Evolutionary conservation across 2,797 vertebrate genomes (phyloP).

Genomic region (Molothrus aeneus): DNA sequence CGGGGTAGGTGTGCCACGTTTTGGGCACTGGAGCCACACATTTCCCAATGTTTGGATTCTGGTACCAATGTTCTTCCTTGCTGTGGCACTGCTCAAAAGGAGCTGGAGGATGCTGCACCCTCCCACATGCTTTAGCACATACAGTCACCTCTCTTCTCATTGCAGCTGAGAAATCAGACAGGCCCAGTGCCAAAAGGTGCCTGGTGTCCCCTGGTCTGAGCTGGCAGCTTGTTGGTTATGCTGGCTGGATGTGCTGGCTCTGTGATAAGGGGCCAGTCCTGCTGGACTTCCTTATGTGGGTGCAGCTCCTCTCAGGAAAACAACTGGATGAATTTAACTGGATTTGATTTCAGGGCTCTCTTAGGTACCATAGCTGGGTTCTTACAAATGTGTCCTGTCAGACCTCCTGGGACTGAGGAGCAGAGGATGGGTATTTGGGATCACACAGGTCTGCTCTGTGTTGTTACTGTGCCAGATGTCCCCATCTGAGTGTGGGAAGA

Average conservation of each 20-base stretch:
- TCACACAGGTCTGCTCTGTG: not conserved
- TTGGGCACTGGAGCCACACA: not conserved
- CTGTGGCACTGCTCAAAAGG: not conserved
- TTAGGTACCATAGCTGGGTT: not conserved
- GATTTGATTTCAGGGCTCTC: not conserved
- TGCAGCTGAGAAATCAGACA: not conserved
- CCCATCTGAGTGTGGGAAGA: not conserved
- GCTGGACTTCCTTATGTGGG: not conserved
- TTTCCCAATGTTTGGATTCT: not conserved
- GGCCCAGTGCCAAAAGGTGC: not conserved
- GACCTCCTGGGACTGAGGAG: not conserved
- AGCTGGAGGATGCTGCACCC: not conserved
- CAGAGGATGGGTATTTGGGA: not conserved
- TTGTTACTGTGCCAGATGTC: not conserved
- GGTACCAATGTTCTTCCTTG: accelerated
- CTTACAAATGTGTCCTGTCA: not conserved
- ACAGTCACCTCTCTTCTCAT: not conserved
- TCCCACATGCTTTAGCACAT: accelerated
- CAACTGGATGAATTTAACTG: accelerated
- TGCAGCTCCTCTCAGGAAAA: not conserved
- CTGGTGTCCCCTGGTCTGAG: not conserved
- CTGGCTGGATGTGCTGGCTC: not conserved
- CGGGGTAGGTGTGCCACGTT: accelerated
- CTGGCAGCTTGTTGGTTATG: not conserved
- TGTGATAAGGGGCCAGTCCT: not conserved